Percentiles rank a stretch among this genome's conserved stretches.
These are phyloP conservation scores for Megathymus violae DNA, from an alignment of 1,140 invertebrate genomes.

Conservation along the genomic window DNA sequence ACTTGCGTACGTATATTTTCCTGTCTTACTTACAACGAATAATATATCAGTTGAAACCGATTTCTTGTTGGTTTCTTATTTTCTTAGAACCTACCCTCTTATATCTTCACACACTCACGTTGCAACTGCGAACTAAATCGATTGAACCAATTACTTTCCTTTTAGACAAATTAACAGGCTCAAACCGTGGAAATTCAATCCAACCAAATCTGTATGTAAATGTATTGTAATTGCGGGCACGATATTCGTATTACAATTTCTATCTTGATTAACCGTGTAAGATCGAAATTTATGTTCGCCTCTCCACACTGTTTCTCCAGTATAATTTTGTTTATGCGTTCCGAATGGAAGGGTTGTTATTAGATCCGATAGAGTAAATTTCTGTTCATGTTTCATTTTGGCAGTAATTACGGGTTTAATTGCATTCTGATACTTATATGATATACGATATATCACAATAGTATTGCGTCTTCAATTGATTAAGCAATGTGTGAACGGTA, in stretches of 20 bases:
- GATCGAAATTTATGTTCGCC: conserved; percentile 64
- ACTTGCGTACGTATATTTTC: too few species aligned
- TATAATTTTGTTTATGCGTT: conserved; percentile 64
- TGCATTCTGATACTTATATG: conserved; percentile 14
- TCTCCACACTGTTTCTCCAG: conserved; percentile 55
- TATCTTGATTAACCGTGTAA: conserved; percentile 73
- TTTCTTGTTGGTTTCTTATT: conserved; percentile 6
- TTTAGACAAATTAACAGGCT: conserved; percentile 80
- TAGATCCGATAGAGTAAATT: conserved; percentile 33
- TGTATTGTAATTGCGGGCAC: conserved; percentile 76
- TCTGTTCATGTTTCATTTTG: conserved; percentile 37
- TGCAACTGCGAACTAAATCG: conserved; percentile 58
- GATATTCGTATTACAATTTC: conserved; percentile 79
- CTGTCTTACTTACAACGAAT: too few species aligned
- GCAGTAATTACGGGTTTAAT: conserved; percentile 26
- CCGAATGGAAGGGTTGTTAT: conserved; percentile 31
- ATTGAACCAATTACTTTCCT: conserved; percentile 75
- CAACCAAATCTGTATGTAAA: conserved; percentile 80
- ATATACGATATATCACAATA: too few species aligned
- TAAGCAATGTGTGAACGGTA: too few species aligned
- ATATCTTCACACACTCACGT: conserved; percentile 33
- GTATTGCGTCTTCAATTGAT: too few species aligned
- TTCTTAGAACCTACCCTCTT: background rate
- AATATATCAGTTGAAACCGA: too few species aligned
- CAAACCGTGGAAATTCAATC: conserved; percentile 74